Base-by-base conservation (phyloP, 2,888 invertebrate genomes). In the Phlogophora meticulosa region DNA sequence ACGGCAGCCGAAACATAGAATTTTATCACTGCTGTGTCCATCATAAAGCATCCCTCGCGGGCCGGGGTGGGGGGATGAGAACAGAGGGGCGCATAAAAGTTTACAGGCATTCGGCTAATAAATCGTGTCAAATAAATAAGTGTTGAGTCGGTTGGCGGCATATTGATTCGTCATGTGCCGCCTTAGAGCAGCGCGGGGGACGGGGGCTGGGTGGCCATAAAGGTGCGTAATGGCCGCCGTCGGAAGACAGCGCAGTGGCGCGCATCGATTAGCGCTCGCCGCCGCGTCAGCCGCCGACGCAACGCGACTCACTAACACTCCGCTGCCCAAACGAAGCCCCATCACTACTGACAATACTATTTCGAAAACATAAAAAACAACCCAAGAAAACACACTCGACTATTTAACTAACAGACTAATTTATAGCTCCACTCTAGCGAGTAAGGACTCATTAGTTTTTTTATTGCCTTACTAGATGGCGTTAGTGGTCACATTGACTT, bases 151-250 rank as follows among this genome's bases (percentile, higher is more conserved):
- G 94, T 95, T 91, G 93, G 93, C 93, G 94, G 95, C 95, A 95
- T 95, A 95, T 95, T 95, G 95, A 95, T 95, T 95, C 94, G 95
- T 95, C 95, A 95, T 94, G 94, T 94, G 94, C 93, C 93, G 94
- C 93, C 93, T 93, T 93, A 88, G 91, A 91, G 91, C 89, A 90
- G 91, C 85, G 88, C 87, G 88, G 87, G 87, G 87, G 80, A 84
- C 80, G 88, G 88, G 87, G 88, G 86, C 87, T 86, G 91, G 93
- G 92, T 92, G 94, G 96, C 96, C 96, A 97, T 97, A 97, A 97
- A 97, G 97, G 97, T 97, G 97, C 97, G 97, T 97, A 97, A 97
- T 97, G 96, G 97, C 96, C 96, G 96, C 95, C 92, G 94, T 95
- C 96, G 96, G 96, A 96, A 96, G 96, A 96, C 96, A 96, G 96